phyloP scores from a whole-genome alignment of 2,888 invertebrate genomes.

The Gnatocerus cornutus region DNA sequence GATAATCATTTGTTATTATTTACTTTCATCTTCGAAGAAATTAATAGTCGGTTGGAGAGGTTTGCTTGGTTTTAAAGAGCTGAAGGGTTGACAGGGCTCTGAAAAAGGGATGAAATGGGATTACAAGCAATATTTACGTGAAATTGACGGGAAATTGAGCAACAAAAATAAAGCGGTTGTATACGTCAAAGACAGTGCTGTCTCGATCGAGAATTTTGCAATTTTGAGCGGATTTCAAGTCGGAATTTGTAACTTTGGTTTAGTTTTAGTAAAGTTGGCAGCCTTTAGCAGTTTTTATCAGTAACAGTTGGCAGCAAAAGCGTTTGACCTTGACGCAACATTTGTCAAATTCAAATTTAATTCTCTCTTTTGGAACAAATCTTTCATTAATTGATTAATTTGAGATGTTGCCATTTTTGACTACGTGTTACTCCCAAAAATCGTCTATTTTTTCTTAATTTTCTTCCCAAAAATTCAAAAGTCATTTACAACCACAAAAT shows the following conservation, averaged over 20 bases:
- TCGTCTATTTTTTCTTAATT: too few relatives aligned
- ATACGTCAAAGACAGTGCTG: constrained; percentile 26
- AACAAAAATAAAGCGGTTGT: constrained; percentile 33
- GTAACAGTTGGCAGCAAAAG: too few relatives aligned
- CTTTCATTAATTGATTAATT: too few relatives aligned
- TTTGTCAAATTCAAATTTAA: too few relatives aligned
- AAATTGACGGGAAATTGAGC: constrained; percentile 33
- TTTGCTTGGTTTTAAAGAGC: background rate
- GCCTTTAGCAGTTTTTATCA: too few relatives aligned
- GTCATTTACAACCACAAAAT: too few relatives aligned
- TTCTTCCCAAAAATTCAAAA: too few relatives aligned
- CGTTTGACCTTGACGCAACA: too few relatives aligned
- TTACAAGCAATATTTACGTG: background rate
- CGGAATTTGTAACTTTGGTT: background rate
- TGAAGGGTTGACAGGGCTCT: background rate
- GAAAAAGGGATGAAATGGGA: constrained; percentile 10
- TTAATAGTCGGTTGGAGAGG: background rate
- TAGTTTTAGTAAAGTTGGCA: too few relatives aligned
- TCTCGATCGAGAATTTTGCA: constrained; percentile 21
- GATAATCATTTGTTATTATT: constrained; percentile 44
- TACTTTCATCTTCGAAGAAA: constrained; percentile 45
- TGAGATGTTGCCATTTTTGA: too few relatives aligned
- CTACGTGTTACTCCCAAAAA: too few relatives aligned
- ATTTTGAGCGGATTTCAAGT: background rate
- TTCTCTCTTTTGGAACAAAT: too few relatives aligned